These are phyloP conservation scores for Hirudo medicinalis DNA, from an alignment of 1,140 invertebrate species.

Conservation along the genomic window DNA sequence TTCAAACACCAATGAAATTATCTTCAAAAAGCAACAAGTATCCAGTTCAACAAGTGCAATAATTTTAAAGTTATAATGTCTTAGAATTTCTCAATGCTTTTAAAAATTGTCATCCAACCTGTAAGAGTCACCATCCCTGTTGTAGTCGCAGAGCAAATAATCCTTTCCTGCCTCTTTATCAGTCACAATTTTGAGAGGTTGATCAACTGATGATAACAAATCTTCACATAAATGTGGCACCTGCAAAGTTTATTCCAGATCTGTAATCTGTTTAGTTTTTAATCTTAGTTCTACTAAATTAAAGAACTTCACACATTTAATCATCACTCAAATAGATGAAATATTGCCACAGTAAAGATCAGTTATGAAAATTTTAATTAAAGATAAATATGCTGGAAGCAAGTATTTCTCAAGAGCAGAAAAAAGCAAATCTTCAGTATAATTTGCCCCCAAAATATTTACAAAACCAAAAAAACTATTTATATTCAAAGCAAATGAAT, in stretches of 20 bases:
- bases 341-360: too few species aligned
- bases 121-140: slow-evolving; percentile 96
- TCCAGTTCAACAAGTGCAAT: not conserved
- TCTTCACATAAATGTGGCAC: slow-evolving; percentile 91
- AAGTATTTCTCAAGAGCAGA: not conserved
- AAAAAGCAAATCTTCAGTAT: not conserved
- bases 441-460: not conserved
- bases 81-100: not conserved
- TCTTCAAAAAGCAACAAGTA: not conserved
- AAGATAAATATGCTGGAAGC: not conserved
- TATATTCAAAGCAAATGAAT: not conserved
- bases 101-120: slow-evolving; percentile 45
- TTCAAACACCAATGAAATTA: not conserved
- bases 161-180: slow-evolving; percentile 88
- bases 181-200: slow-evolving; percentile 91
- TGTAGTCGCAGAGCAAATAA: slow-evolving; percentile 97
- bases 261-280: slow-evolving; percentile 12
- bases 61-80: not conserved
- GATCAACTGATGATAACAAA: slow-evolving; percentile 90
- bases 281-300: not conserved
- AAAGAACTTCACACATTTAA: too few species aligned
- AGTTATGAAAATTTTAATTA: not conserved
- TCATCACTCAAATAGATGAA: too few species aligned
- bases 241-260: slow-evolving; percentile 28
- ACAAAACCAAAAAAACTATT: not conserved